phyloP scores from a whole-genome alignment of 30 jellyfish, hydroid and myxozoan genomes.

The Hydractinia symbiolongicarpus region DNA sequence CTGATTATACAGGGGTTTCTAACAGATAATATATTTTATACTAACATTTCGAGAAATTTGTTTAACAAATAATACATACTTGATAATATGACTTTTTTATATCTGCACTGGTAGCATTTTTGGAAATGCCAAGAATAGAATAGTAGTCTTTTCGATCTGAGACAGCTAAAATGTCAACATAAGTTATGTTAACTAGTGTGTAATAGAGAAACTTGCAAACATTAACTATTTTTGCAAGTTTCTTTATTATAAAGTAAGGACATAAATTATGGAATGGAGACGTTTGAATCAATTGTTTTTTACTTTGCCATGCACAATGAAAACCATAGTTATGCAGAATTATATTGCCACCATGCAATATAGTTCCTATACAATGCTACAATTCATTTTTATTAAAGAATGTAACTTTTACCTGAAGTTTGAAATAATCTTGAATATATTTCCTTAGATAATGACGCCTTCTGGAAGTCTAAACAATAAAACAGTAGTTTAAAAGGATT shows the following conservation, averaged over 20 bases:
- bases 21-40: background rate
- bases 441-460: background rate
- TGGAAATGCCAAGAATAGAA: conserved; percentile 79
- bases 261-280: too few species aligned
- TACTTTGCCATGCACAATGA: too few species aligned
- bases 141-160: conserved; percentile 59
- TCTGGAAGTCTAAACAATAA: background rate
- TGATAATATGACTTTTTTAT: conserved; percentile 81
- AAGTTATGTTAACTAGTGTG: too few species aligned
- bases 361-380: too few species aligned
- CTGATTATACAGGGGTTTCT: too few species aligned
- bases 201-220: too few species aligned
- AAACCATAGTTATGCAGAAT: too few species aligned
- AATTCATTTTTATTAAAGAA: background rate
- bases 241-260: too few species aligned
- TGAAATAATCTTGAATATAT: background rate
- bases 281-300: too few species aligned
- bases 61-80: conserved; percentile 27
- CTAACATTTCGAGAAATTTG: background rate
- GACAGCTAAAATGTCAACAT: conserved; percentile 32
- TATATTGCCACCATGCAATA: too few species aligned
- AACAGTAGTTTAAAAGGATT: too few species aligned
- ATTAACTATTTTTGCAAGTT: too few species aligned
- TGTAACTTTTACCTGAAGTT: background rate
- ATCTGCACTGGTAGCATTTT: conserved; percentile 71